Conservation (phyloP, 1,140 invertebrate genomes). For the Leptopilina boulardi region DNA sequence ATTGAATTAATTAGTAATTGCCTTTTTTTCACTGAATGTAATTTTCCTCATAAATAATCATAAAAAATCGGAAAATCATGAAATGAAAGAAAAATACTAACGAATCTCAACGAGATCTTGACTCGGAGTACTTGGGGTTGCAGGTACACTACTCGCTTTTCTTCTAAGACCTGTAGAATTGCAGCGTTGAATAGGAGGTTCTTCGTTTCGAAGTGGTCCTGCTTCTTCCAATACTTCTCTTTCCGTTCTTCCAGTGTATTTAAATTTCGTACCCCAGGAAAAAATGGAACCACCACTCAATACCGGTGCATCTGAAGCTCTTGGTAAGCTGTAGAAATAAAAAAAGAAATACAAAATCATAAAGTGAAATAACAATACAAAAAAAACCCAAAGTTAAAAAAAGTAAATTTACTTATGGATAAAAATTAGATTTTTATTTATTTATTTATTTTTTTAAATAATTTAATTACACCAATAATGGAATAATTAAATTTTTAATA, state of each 20-base stretch:
- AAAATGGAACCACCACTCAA: constrained; percentile 96
- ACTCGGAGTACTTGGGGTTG: constrained; percentile 88
- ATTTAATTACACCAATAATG: too few species aligned
- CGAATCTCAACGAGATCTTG: constrained; percentile 75
- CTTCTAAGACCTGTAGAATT: constrained; percentile 80
- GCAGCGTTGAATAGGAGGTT: constrained; percentile 78
- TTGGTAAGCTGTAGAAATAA: constrained; percentile 82
- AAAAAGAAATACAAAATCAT: background rate
- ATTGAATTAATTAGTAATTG: too few species aligned
- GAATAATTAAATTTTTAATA: too few species aligned
- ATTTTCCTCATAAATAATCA: too few species aligned
- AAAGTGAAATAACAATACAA: background rate
- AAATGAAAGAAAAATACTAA: constrained; percentile 64
- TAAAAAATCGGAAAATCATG: constrained; percentile 33
- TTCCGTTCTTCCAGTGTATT: constrained; percentile 92
- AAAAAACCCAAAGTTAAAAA: too few species aligned
- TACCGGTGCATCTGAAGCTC: constrained; percentile 90
- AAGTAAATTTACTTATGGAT: too few species aligned
- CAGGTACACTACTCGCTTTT: constrained; percentile 89
- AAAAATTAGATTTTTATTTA: too few species aligned
- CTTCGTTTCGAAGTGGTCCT: constrained; percentile 77
- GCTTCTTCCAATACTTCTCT: constrained; percentile 88
- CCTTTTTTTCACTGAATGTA: too few species aligned
- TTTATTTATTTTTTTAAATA: too few species aligned
- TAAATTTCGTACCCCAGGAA: constrained; percentile 95